These are phyloP conservation scores for Pristis pectinata DNA, from an alignment of 2,797 vertebrate genomes.

Conservation along the genomic window DNA sequence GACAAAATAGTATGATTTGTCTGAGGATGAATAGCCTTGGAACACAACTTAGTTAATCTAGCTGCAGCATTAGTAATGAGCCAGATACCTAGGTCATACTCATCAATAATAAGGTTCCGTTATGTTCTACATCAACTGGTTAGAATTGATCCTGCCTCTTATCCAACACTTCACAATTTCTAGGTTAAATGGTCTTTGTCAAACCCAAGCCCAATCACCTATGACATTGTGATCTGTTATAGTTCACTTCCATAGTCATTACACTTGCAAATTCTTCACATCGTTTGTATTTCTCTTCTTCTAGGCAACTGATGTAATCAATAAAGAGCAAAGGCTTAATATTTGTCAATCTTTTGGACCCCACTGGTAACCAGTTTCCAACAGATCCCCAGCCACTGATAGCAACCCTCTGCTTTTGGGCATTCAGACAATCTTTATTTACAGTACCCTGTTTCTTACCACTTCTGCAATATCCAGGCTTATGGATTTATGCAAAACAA, in stretches of 20 bases:
- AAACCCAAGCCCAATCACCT: not conserved
- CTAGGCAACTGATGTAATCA: too few relatives aligned
- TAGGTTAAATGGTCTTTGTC: not conserved
- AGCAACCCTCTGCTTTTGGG: not conserved
- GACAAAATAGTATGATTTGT: not conserved
- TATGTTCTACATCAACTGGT: not conserved
- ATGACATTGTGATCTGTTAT: not conserved
- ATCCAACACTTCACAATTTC: not conserved
- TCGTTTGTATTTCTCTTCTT: not conserved
- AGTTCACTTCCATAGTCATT: not conserved
- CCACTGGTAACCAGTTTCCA: too few relatives aligned
- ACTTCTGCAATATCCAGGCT: not conserved
- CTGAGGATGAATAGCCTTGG: not conserved
- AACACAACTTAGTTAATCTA: not conserved
- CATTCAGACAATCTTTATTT: not conserved
- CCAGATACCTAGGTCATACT: not conserved
- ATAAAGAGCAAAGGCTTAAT: too few relatives aligned
- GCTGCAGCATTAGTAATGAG: not conserved
- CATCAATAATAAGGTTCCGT: not conserved
- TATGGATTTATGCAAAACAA: not conserved
- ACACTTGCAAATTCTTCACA: not conserved
- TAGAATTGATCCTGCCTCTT: not conserved
- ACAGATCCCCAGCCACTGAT: not conserved
- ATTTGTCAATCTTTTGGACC: not conserved
- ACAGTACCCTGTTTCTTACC: not conserved